A percentile compares a stretch with the other conserved stretches of the same genome.
phyloP scores from a whole-genome alignment of 2,888 invertebrate genomes.

The Synergus umbraculus region DNA sequence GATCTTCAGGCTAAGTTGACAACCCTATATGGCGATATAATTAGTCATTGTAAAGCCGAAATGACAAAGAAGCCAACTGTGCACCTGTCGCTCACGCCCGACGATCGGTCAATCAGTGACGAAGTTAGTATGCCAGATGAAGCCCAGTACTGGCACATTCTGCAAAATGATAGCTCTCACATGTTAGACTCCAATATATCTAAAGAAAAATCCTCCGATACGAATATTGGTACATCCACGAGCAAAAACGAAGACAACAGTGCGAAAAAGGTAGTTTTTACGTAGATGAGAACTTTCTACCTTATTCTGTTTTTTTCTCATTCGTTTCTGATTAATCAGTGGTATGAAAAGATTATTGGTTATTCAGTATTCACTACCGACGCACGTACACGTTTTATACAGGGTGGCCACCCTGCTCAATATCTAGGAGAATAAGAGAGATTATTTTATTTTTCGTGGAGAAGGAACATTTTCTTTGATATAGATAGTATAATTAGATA shows the following conservation, averaged over 20 bases:
- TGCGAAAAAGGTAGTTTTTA: constrained; percentile 71
- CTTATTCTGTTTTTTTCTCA: constrained; percentile 33
- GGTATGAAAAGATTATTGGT: background rate
- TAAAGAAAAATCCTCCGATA: constrained; percentile 72
- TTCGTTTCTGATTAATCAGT: constrained; percentile 6
- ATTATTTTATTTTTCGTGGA: background rate
- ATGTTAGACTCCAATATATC: constrained; percentile 67
- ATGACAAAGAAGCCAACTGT: constrained; percentile 69
- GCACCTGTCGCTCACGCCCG: constrained; percentile 69
- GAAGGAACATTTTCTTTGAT: background rate
- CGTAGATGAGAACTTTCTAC: constrained; percentile 35
- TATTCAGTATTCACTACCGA: background rate
- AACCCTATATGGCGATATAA: constrained; percentile 69
- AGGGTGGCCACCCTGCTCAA: background rate
- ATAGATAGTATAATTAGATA: too few relatives aligned
- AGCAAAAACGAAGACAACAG: constrained; percentile 72
- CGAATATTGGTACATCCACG: constrained; percentile 65
- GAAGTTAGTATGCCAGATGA: constrained; percentile 69
- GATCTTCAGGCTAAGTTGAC: constrained; percentile 71
- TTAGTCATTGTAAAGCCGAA: constrained; percentile 69
- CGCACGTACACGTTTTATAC: constrained; percentile 6
- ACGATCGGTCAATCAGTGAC: constrained; percentile 74
- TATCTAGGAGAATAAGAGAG: background rate
- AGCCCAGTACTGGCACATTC: constrained; percentile 69
- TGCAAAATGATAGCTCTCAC: constrained; percentile 70